These are phyloP conservation scores for Clarias magur DNA, from an alignment of 2,113 vertebrate genomes.

Conservation along the genomic window DNA sequence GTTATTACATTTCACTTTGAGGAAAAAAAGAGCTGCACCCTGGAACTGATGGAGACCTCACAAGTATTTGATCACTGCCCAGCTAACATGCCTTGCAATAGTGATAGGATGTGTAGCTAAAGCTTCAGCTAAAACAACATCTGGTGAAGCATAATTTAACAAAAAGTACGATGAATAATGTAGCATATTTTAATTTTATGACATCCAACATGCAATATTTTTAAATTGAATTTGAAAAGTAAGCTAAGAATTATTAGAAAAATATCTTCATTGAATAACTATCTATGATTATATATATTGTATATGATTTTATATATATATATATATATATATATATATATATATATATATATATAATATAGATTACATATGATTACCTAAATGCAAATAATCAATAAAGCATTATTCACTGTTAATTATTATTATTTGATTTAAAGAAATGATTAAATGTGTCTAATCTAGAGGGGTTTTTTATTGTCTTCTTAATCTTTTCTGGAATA, in stretches of 20 bases:
- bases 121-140: conserved; percentile 23
- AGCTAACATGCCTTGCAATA: conserved; percentile 34
- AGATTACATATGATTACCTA: too few species aligned
- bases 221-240: not conserved
- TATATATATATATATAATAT: too few species aligned
- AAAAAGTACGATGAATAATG: too few species aligned
- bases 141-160: not conserved
- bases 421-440: not conserved
- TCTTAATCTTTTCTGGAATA: not conserved
- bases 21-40: conserved; percentile 42
- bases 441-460: not conserved
- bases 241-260: not conserved
- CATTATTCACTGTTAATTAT: not conserved
- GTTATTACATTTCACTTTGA: conserved; percentile 70
- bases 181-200: not conserved
- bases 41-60: conserved; percentile 44
- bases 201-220: not conserved
- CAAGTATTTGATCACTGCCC: conserved; percentile 35
- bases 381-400: not conserved
- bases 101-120: conserved; percentile 42
- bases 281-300: not conserved
- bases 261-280: not conserved
- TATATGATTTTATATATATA: too few species aligned
- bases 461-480: not conserved
- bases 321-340: too few species aligned